These are phyloP conservation scores for Leucophenga varia DNA, from an alignment of 1,140 invertebrate genomes.

Conservation along the genomic window DNA sequence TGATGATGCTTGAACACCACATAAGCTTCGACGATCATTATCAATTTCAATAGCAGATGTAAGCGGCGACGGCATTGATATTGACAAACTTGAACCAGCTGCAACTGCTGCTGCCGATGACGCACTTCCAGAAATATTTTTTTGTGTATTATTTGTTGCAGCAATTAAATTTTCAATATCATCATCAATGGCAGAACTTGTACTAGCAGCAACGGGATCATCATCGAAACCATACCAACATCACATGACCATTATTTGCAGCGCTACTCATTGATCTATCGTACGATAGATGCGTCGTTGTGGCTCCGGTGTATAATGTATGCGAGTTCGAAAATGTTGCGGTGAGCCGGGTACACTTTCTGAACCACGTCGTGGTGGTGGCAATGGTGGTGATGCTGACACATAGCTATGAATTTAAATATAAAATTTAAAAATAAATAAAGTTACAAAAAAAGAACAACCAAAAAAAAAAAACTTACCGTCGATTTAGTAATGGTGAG, in stretches of 20 bases:
- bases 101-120: too few species aligned
- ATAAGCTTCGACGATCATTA: too few species aligned
- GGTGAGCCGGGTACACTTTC: constrained; percentile 73
- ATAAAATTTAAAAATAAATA: background rate
- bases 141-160: background rate
- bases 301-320: constrained; percentile 73
- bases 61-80: too few species aligned
- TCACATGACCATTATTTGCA: constrained; percentile 57
- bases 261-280: constrained; percentile 57
- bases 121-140: too few species aligned
- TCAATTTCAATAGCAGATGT: too few species aligned
- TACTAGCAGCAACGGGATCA: constrained; percentile 7
- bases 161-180: constrained; percentile 9
- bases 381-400: constrained; percentile 69
- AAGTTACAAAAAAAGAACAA: background rate
- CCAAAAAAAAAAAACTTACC: constrained; percentile 54
- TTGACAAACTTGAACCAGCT: too few species aligned
- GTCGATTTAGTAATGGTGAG: constrained; percentile 62
- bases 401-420: constrained; percentile 59
- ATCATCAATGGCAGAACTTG: background rate
- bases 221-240: constrained; percentile 56
- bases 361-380: constrained; percentile 67
- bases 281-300: constrained; percentile 67
- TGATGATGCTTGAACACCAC: too few species aligned
- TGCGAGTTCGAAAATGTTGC: constrained; percentile 65